These are phyloP conservation scores for Scomber japonicus DNA, from an alignment of 2,113 vertebrate species.

Conservation along the genomic window DNA sequence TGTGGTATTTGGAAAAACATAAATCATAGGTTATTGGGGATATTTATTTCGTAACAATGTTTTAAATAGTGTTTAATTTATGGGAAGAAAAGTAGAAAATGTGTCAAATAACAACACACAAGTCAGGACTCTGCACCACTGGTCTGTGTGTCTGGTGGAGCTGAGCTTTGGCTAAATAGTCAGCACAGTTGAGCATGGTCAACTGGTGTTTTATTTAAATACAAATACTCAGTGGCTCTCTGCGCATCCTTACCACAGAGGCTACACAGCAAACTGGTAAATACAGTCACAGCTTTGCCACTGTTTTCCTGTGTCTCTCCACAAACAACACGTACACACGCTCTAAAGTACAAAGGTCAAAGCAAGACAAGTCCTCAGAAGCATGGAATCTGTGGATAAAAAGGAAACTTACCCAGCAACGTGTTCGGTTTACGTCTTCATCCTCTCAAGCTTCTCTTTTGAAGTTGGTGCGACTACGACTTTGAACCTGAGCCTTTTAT, in stretches of 20 bases:
- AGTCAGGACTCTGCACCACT: too few relatives aligned
- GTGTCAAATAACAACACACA: too few relatives aligned
- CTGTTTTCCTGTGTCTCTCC: not conserved
- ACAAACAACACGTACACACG: not conserved
- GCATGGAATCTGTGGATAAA: not conserved
- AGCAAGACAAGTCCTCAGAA: slow-evolving; percentile 2
- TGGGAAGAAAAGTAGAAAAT: too few relatives aligned
- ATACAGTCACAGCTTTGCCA: not conserved
- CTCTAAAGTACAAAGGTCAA: not conserved
- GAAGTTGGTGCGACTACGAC: not conserved
- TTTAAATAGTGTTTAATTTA: too few relatives aligned
- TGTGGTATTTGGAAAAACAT: too few relatives aligned
- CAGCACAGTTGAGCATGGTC: too few relatives aligned
- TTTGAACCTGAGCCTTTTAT: slow-evolving; percentile 13
- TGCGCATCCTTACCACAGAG: not conserved
- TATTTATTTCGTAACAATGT: too few relatives aligned
- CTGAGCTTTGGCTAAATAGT: too few relatives aligned
- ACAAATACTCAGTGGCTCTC: too few relatives aligned
- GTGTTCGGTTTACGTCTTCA: not conserved
- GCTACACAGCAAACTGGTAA: not conserved
- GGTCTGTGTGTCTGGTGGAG: too few relatives aligned
- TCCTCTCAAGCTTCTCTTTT: slow-evolving; percentile 39
- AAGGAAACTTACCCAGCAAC: not conserved
- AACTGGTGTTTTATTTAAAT: too few relatives aligned
- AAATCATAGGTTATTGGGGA: too few relatives aligned